A percentile compares a stretch with the other conserved stretches of the same genome.
phyloP scores from a whole-genome alignment of 2,113 vertebrate genomes.

The Cromileptes altivelis region DNA sequence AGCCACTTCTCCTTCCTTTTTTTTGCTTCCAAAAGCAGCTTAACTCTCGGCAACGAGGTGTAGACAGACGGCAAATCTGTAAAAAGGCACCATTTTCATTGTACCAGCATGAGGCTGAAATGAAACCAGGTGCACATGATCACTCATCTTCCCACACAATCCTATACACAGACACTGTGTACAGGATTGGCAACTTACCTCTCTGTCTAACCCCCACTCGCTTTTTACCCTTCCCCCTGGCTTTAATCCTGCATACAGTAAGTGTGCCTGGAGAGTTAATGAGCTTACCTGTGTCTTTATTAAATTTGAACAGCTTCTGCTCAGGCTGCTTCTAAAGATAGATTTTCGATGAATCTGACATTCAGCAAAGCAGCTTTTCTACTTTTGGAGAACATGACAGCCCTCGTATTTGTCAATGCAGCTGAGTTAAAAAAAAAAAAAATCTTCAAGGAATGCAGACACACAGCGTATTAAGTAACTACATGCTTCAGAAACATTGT shows the following conservation, averaged over 20 bases:
- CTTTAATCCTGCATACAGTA: constrained; percentile 64
- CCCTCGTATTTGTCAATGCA: constrained; percentile 41
- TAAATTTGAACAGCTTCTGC: constrained; percentile 64
- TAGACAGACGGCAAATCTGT: constrained; percentile 12
- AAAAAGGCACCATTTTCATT: constrained; percentile 20
- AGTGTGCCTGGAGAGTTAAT: constrained; percentile 65
- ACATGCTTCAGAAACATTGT: not conserved
- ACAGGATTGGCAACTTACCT: constrained; percentile 6
- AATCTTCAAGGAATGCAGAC: not conserved
- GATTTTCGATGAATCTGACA: constrained; percentile 66
- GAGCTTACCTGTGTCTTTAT: constrained; percentile 78
- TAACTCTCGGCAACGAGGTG: constrained; percentile 28
- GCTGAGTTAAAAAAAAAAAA: not conserved
- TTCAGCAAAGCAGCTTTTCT: constrained; percentile 61
- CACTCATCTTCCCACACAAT: constrained; percentile 46
- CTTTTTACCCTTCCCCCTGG: constrained; percentile 18
- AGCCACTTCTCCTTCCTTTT: constrained; percentile 44
- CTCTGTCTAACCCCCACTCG: constrained; percentile 28
- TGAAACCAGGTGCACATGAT: constrained; percentile 38
- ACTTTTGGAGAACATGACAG: constrained; percentile 30
- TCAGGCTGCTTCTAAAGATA: constrained; percentile 57
- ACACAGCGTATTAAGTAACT: constrained; percentile 8
- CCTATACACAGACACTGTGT: constrained; percentile 17
- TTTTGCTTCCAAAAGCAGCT: constrained; percentile 58
- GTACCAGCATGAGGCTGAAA: constrained; percentile 22